These are phyloP conservation scores for Zaprionus ornatus DNA, from an alignment of 1,140 invertebrate genomes.

Conservation along the genomic window DNA sequence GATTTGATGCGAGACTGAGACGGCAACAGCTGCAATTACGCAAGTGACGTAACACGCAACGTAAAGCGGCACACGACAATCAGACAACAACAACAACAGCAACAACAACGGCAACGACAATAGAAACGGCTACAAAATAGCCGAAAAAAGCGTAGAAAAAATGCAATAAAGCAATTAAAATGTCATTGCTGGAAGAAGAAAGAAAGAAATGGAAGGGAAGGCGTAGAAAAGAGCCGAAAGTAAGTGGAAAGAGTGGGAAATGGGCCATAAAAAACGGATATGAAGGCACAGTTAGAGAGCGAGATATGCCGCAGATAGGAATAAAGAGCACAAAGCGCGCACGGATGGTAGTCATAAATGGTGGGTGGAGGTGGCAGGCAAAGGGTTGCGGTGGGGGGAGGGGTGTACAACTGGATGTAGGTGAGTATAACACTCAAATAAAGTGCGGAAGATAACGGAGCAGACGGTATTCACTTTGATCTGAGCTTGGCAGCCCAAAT, in stretches of 20 bases:
- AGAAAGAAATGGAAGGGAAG: constrained; percentile 11
- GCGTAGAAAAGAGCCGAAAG: neutral
- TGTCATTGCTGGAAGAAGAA: constrained; percentile 62
- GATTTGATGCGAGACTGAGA: constrained; percentile 13
- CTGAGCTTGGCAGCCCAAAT: constrained; percentile 5
- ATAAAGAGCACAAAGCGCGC: constrained; percentile 53
- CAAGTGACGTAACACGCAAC: constrained; percentile 71
- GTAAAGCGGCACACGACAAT: constrained; percentile 68
- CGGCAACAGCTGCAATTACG: constrained; percentile 69
- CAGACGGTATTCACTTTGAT: constrained; percentile 29
- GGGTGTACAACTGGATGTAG: constrained; percentile 23
- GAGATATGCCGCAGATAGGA: constrained; percentile 21
- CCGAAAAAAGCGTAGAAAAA: constrained; percentile 25
- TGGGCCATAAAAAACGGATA: constrained; percentile 81
- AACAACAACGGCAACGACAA: constrained; percentile 53
- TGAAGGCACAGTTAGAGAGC: constrained; percentile 58
- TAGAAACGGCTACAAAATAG: constrained; percentile 31
- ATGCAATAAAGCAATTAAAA: constrained; percentile 81
- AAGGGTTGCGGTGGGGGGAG: constrained; percentile 25
- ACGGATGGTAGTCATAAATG: constrained; percentile 68
- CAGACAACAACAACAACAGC: constrained; percentile 36
- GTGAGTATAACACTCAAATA: constrained; percentile 29
- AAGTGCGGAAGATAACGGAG: constrained; percentile 37
- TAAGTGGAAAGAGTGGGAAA: constrained; percentile 59
- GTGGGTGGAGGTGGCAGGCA: constrained; percentile 25